Base-by-base conservation (phyloP, 1,140 invertebrate genomes). In the Nautilus pompilius region DNA sequence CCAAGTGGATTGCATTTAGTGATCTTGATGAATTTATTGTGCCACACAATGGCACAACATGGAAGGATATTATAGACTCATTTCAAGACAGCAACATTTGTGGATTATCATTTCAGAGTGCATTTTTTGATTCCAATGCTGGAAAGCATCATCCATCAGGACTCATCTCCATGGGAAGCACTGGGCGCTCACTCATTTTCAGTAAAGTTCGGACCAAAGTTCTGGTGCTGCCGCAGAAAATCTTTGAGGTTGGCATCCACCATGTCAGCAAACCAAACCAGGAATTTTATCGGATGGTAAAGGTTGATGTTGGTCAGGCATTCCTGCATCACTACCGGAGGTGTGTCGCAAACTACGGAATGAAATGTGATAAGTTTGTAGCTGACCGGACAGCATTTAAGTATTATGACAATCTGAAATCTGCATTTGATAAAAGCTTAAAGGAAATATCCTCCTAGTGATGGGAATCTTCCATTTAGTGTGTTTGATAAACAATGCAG, bases 311-410 rank as follows among this genome's bases (percentile, higher is more conserved):
- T 0, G 89, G 92, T 53, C 85, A 90, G 1, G 94, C 90, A 0
- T 90, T 94, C 61, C 82, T 98, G 24, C 94, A 98, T 76, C 95
- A 98, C 77, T 97, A 97, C 78, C 81, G 95, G 32, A 67, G 67
- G 26, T 81, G 80, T 67, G 67, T 74, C 8, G 65, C 64, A 20
- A 78, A 77, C 57, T 76, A 72, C 36, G 74, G 75, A 20, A 79
- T 79, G 75, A 71, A 72, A 48, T 79, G 77, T 62, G 59, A 63
- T 0, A 58, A 60, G 10, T 71, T 60, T 56, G 51, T 67, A 4
- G 55, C 67, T 3, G 75, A 77, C 56, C 65, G 62, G 10, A 66
- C 65, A 24, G 63, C 70, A 26, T 45, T 55, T 28, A 61, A 65
- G 26, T 68, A 68, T 60, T 58, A 29, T 15, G 51, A 65, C 22